Conservation (phyloP, 2,888 invertebrate genomes). For the Drosophila merina region DNA sequence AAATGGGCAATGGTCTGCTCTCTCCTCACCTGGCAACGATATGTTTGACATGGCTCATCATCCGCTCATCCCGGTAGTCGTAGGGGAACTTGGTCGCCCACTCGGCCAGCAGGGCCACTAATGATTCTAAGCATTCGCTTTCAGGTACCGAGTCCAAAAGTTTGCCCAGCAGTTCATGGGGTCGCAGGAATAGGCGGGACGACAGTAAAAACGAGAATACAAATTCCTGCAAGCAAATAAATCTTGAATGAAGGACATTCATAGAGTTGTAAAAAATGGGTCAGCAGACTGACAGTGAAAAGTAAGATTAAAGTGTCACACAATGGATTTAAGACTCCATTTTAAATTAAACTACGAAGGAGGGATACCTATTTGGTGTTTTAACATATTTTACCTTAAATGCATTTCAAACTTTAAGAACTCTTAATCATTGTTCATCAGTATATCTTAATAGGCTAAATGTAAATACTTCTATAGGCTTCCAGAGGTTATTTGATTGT, state of each 20-base stretch:
- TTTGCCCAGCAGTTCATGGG: slow-evolving; percentile 83
- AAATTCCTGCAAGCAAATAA: slow-evolving; percentile 79
- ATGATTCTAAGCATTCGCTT: slow-evolving; percentile 82
- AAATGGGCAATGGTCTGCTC: neutral
- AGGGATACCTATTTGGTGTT: too few species aligned
- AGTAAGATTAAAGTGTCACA: neutral
- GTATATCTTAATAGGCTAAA: too few species aligned
- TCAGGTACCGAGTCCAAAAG: slow-evolving; percentile 83
- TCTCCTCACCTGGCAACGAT: slow-evolving; percentile 83
- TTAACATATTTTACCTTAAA: too few species aligned
- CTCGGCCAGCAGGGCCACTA: slow-evolving; percentile 82
- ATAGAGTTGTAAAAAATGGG: neutral
- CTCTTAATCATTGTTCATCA: too few species aligned
- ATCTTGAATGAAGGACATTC: neutral
- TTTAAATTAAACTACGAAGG: too few species aligned
- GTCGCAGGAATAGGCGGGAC: slow-evolving; percentile 84
- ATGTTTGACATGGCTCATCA: slow-evolving; percentile 84
- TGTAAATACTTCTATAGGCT: too few species aligned
- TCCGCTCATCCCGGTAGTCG: slow-evolving; percentile 84
- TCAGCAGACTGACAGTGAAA: neutral
- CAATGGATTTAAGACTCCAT: too few species aligned
- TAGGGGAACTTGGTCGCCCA: slow-evolving; percentile 84
- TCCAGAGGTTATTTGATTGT: too few species aligned
- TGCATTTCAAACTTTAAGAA: too few species aligned
- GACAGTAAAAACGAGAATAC: slow-evolving; percentile 84